Conservation (phyloP, 1,140 invertebrate genomes). For the Macrobrachium rosenbergii region DNA sequence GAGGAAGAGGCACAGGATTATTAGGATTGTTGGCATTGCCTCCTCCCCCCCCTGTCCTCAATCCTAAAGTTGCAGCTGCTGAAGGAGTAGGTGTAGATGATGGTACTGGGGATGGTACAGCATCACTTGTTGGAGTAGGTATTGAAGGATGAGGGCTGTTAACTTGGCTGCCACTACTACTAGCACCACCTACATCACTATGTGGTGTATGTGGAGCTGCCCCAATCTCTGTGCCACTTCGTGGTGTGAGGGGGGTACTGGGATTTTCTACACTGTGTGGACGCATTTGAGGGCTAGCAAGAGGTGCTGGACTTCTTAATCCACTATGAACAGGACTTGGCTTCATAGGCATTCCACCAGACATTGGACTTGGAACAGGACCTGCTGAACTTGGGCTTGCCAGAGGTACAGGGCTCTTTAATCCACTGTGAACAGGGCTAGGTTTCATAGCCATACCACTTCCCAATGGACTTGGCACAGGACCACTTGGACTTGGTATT, state of each 20-base stretch:
- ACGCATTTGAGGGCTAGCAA: constrained; percentile 60
- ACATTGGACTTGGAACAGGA: constrained; percentile 54
- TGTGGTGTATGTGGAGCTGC: constrained; percentile 58
- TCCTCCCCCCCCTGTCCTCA: constrained; percentile 60
- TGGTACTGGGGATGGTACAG: constrained; percentile 47
- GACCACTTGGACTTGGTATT: constrained; percentile 57
- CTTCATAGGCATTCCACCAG: constrained; percentile 54
- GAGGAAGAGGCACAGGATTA: constrained; percentile 52
- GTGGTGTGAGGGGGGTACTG: constrained; percentile 59
- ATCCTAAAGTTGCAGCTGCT: neutral
- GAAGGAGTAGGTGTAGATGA: constrained; percentile 16
- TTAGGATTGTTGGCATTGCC: constrained; percentile 54
- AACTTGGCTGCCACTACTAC: constrained; percentile 49
- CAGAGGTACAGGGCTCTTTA: constrained; percentile 53
- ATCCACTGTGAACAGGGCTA: constrained; percentile 60
- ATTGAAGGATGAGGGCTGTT: constrained; percentile 62
- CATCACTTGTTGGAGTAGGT: constrained; percentile 53
- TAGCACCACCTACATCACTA: constrained; percentile 59
- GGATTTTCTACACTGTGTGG: constrained; percentile 57
- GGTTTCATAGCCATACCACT: constrained; percentile 60
- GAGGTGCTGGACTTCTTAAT: constrained; percentile 56
- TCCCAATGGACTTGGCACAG: constrained; percentile 54
- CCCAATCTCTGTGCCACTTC: constrained; percentile 44
- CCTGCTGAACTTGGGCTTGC: constrained; percentile 54
- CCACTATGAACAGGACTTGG: constrained; percentile 62